Base-by-base conservation (phyloP, 2,888 invertebrate species). In the Torymus texanus region DNA sequence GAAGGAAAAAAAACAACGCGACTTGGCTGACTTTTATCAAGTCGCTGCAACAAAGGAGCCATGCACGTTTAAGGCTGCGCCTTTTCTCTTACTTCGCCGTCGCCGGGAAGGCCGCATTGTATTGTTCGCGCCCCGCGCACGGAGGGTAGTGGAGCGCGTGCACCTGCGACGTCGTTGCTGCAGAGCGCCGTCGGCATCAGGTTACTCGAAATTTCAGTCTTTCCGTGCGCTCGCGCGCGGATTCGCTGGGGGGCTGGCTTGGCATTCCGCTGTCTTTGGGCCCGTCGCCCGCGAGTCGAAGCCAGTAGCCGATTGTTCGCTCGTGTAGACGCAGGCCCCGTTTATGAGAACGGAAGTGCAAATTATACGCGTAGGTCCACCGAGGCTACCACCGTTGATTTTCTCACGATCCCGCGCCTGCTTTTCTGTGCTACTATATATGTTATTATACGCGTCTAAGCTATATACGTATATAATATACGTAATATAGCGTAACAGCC, bases 261-360 rank as follows among this genome's bases (percentile, higher is more conserved):
- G 16, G 16, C 24, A 51, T n/a, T 56, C 21, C 50, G 51, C 56
- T 24, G 63, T 65, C 56, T 16, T 72, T 61, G 24, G 12, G 0
- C 4, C 62, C 62, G 24, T 4, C 29, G 18, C 53, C 24, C 24
- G 14, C 29, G 21, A 78, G 63, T 74, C 67, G 16, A 55, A 61
- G 50, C 18, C 56, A 16, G 70, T 18, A 4, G 29, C n/a, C 72
- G 16, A 84, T 85, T 86, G 84, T 85, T 82, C 82, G 75, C 76
- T 29, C 65, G 78, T 75, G 78, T 78, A 67, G 51, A 59, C n/a
- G 56, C 41, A 50, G 73, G 14, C n/a, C 56, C 83, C 66, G 59
- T 29, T 85, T 86, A 84, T 88, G 87, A 87, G 87, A 89, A 89
- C 90, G 90, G 90, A 90, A 90, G 90, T 88, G 86, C 87, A 90